phyloP scores from a whole-genome alignment of 2,113 vertebrate species.

The Brachypteracias leptosomus region DNA sequence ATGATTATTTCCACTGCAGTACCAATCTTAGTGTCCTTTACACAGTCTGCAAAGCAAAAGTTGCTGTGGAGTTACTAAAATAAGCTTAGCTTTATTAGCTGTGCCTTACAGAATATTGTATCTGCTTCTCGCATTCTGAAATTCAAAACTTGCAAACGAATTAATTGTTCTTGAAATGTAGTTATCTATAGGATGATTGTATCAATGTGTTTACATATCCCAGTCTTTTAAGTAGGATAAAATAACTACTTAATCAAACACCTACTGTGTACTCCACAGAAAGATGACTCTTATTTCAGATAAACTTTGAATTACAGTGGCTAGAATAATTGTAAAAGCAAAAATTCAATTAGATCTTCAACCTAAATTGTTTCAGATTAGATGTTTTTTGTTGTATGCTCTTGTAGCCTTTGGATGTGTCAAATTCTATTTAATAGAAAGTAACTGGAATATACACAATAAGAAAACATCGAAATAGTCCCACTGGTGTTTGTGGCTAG shows the following conservation, averaged over 20 bases:
- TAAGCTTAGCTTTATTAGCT: background rate
- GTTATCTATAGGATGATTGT: background rate
- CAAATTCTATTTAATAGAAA: background rate
- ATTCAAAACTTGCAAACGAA: background rate
- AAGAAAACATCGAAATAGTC: background rate
- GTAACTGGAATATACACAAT: background rate
- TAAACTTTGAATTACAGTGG: background rate
- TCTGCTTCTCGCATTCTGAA: background rate
- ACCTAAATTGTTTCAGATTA: background rate
- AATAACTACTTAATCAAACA: background rate
- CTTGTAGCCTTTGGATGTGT: background rate
- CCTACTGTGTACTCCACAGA: background rate
- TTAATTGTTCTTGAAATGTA: background rate
- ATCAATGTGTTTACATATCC: background rate
- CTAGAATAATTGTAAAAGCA: background rate
- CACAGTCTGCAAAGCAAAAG: background rate
- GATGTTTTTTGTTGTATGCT: background rate
- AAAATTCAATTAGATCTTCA: background rate
- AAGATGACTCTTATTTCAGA: background rate
- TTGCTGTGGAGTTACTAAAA: background rate
- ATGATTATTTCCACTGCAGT: background rate
- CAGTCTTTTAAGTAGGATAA: background rate
- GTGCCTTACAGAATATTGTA: background rate
- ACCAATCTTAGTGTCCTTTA: background rate
- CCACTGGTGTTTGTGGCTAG: background rate